Evolutionary conservation across 1,140 invertebrate genomes (phyloP).

Genomic region (Zeugodacus cucurbitae): DNA sequence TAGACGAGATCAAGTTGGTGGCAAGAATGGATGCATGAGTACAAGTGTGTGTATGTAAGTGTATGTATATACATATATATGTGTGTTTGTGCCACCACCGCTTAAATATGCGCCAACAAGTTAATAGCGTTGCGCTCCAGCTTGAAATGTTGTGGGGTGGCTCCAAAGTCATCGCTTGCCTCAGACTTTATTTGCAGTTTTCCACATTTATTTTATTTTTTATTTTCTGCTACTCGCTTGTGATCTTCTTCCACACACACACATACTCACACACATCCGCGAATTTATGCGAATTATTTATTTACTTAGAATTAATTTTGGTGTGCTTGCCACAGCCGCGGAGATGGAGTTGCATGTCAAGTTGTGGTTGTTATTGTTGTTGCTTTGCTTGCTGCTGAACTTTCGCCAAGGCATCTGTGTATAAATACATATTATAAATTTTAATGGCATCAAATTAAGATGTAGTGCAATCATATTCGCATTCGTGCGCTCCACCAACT

Average conservation of each 20-base stretch:
- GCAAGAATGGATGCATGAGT: not conserved
- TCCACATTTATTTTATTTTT: not conserved
- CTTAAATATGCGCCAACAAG: not conserved
- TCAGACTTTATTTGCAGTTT: not conserved
- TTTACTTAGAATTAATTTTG: conserved; percentile 39
- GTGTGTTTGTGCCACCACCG: not conserved
- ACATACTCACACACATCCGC: not conserved
- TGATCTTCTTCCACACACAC: not conserved
- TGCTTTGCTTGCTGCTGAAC: not conserved
- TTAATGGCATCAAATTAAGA: conserved; percentile 31
- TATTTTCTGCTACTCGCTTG: not conserved
- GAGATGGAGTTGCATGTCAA: not conserved
- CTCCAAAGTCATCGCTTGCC: not conserved
- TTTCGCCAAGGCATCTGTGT: conserved; percentile 10
- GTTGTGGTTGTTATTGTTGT: not conserved
- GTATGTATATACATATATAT: not conserved
- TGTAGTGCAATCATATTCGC: conserved; percentile 6
- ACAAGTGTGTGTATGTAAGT: not conserved
- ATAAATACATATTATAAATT: conserved; percentile 34
- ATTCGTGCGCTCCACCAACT: conserved; percentile 3
- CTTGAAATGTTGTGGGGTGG: not conserved
- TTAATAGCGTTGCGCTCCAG: not conserved
- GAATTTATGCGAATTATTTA: conserved; percentile 35
- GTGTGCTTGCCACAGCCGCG: not conserved
- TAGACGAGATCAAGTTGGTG: not conserved